Conservation (phyloP, 2,797 vertebrate species). For the Distichodus sexfasciatus region DNA sequence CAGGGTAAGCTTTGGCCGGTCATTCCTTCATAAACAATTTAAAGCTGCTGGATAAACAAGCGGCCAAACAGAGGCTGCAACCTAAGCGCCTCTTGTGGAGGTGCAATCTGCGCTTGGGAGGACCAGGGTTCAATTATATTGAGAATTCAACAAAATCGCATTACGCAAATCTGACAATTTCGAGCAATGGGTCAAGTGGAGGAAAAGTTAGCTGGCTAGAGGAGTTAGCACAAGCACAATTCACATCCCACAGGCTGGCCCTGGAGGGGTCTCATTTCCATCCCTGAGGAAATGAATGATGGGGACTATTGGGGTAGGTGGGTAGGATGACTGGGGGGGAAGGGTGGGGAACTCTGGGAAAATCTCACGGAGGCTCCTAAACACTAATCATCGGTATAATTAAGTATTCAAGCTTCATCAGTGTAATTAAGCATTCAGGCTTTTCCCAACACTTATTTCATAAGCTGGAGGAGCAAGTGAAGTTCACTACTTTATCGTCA, state of each 20-base stretch:
- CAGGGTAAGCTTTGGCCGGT: not conserved
- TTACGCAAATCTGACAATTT: no score
- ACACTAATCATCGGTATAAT: conserved; percentile 53
- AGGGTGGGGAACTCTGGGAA: conserved; percentile 52
- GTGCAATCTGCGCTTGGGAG: not conserved
- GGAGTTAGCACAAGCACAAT: no score
- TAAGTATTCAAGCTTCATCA: no score
- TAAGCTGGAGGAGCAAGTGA: no score
- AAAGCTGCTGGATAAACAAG: not conserved
- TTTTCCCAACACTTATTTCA: no score
- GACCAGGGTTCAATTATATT: not conserved
- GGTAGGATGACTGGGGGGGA: conserved; percentile 52
- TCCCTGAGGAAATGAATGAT: conserved; percentile 58
- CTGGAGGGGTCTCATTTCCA: conserved; percentile 55
- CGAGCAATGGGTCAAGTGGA: no score
- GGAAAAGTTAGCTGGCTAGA: no score
- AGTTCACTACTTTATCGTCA: no score
- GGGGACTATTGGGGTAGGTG: conserved; percentile 60
- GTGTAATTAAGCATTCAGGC: no score
- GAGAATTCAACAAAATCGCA: not conserved
- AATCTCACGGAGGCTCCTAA: conserved; percentile 22
- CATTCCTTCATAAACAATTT: not conserved
- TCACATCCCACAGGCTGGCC: conserved; percentile 43
- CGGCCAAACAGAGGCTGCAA: not conserved
- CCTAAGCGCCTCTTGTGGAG: not conserved